Base-by-base conservation (phyloP, 2,888 invertebrate genomes). In the Pristionchus japonicus region DNA sequence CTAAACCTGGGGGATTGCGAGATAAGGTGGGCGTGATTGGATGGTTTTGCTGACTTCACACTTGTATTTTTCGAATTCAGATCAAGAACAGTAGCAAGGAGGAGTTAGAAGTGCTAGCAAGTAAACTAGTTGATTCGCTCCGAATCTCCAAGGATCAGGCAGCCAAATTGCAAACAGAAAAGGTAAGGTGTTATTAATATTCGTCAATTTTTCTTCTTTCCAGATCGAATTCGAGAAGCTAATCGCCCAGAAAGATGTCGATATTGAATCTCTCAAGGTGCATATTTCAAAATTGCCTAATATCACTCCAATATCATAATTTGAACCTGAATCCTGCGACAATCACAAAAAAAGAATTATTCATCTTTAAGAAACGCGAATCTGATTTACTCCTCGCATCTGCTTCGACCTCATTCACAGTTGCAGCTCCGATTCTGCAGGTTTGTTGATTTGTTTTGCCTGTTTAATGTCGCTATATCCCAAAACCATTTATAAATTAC, bases 1-100 rank as follows among this genome's bases (percentile, higher is more conserved):
- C 80, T 47, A 80, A 80, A 80, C 80, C 80, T n/a, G 84, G 84
- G 3, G 84, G 84, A 57, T 27, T 84, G 23, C 57, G 84, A 37
- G 84, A 84, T 34, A 84, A 84, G 57, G 84, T 84, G 9, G 20
- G n/a, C 6, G 0, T 15, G 47, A 27, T 27, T 9, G 1, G 15
- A 43, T 40, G 3, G 13, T 37, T 74, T 74, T 23, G 23, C 34
- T 9, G 9, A 15, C 3, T 6, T 31, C 23, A n/a, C 20, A 34
- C 40, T 1, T 7, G 3, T 37, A 61, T 6, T 61, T 20, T 20
- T 47, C 9, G 3, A 43, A 43, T 86, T 86, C 40, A 86, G 86
- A 86, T 86, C 47, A 86, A 86, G 43, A 40, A 40, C 31, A 67
- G 86, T 31, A 49, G 47, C 47, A 40, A 47, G 40, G 43, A 40